Percentiles rank a stretch among this genome's conserved stretches.
phyloP scores from a whole-genome alignment of 2,888 invertebrate genomes.

The Temnothorax unifasciatus region DNA sequence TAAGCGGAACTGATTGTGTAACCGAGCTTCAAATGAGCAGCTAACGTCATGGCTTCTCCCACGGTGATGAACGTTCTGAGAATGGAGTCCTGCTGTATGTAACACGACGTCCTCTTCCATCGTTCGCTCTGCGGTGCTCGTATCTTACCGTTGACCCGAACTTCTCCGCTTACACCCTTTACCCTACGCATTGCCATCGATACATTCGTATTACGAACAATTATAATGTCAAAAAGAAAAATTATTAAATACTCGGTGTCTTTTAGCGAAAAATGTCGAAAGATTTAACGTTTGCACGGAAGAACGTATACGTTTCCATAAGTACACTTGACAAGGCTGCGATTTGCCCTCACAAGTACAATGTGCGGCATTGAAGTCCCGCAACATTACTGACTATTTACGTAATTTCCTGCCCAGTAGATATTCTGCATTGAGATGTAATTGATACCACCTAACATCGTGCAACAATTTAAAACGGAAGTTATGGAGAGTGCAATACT shows the following conservation, averaged over 20 bases:
- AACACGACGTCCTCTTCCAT: conserved; percentile 92
- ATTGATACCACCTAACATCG: neutral
- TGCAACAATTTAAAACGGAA: neutral
- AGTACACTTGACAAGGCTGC: neutral
- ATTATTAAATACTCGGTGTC: neutral
- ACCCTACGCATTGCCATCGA: conserved; percentile 86
- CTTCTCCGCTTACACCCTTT: conserved; percentile 91
- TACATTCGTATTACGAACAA: neutral
- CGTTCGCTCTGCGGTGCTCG: conserved; percentile 89
- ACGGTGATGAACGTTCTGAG: conserved; percentile 92
- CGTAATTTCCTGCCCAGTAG: neutral
- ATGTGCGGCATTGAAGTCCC: neutral
- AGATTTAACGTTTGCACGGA: neutral
- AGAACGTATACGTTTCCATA: neutral
- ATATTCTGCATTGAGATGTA: neutral
- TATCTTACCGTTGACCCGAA: conserved; percentile 91
- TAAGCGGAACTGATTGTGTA: conserved; percentile 90
- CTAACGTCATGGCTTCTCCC: conserved; percentile 93
- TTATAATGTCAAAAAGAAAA: neutral
- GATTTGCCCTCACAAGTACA: neutral
- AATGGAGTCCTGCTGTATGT: conserved; percentile 95
- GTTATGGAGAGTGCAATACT: neutral
- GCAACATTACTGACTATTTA: neutral
- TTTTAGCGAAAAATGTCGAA: neutral
- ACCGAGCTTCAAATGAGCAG: conserved; percentile 94